Conservation (phyloP, 2,797 vertebrate genomes). For the Acrocephalus scirpaceus region DNA sequence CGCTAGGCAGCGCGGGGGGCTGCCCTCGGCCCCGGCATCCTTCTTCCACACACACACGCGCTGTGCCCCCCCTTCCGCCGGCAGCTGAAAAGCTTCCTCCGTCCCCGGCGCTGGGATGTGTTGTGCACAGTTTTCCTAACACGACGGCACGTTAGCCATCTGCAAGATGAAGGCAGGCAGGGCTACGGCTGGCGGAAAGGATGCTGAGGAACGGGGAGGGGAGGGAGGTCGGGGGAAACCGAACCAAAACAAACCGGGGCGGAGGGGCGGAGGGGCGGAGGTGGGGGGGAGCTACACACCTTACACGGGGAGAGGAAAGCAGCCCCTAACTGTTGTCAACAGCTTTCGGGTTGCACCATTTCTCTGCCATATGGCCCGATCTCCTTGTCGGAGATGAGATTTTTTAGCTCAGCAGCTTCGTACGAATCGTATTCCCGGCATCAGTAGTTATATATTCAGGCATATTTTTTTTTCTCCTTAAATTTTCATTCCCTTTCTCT, state of each 20-base stretch:
- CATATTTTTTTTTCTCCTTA: slow-evolving; percentile 10
- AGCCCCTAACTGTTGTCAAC: slow-evolving; percentile 63
- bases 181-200: slow-evolving; percentile 4
- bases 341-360: slow-evolving; percentile 69
- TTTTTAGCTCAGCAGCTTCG: slow-evolving; percentile 39
- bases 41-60: not conserved
- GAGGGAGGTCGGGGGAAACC: not conserved
- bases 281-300: slow-evolving; percentile 19
- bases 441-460: slow-evolving; percentile 32
- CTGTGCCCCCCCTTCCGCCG: not conserved
- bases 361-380: slow-evolving; percentile 58
- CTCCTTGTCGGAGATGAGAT: slow-evolving; percentile 24
- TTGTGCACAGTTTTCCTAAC: slow-evolving; percentile 15
- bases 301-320: not conserved
- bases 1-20: slow-evolving; percentile 15
- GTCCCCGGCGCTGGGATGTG: slow-evolving; percentile 2
- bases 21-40: slow-evolving; percentile 34
- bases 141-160: slow-evolving; percentile 34
- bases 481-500: slow-evolving; percentile 52
- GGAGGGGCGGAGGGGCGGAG: not conserved
- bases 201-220: not conserved
- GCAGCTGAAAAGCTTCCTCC: not conserved
- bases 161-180: slow-evolving; percentile 63
- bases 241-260: slow-evolving; percentile 42
- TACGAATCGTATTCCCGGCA: slow-evolving; percentile 5